These are phyloP conservation scores for Centropus bengalensis DNA, from an alignment of 2,113 vertebrate genomes.

Conservation along the genomic window DNA sequence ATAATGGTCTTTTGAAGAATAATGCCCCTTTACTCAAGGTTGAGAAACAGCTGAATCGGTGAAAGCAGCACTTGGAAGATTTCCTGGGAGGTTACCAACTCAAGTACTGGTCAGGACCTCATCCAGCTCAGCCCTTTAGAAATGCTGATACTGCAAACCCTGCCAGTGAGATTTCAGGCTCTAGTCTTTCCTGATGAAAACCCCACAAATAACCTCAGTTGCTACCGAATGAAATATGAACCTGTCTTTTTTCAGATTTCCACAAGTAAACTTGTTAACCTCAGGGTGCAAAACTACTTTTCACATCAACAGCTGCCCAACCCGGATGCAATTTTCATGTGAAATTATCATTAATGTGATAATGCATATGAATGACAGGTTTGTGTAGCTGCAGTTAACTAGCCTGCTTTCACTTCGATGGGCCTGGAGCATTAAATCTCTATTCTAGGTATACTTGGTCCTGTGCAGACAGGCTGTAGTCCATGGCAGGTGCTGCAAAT, in stretches of 20 bases:
- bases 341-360: background rate
- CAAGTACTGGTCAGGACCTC: background rate
- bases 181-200: background rate
- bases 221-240: background rate
- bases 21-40: background rate
- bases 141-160: background rate
- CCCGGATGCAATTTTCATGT: background rate
- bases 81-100: background rate
- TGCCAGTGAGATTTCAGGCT: background rate
- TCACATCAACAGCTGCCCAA: background rate
- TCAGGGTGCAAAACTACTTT: background rate
- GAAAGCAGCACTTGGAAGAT: background rate
- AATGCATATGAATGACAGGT: background rate
- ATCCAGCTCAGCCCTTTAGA: background rate
- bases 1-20: background rate
- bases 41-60: background rate
- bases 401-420: background rate
- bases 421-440: background rate
- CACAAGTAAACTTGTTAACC: background rate
- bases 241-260: background rate
- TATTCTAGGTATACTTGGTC: background rate
- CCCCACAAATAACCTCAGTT: background rate
- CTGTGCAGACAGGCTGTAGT: background rate
- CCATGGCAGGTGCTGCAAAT: background rate
- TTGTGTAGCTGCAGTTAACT: background rate